phyloP scores from a whole-genome alignment of 2,113 vertebrate species.

The Brachypteracias leptosomus region DNA sequence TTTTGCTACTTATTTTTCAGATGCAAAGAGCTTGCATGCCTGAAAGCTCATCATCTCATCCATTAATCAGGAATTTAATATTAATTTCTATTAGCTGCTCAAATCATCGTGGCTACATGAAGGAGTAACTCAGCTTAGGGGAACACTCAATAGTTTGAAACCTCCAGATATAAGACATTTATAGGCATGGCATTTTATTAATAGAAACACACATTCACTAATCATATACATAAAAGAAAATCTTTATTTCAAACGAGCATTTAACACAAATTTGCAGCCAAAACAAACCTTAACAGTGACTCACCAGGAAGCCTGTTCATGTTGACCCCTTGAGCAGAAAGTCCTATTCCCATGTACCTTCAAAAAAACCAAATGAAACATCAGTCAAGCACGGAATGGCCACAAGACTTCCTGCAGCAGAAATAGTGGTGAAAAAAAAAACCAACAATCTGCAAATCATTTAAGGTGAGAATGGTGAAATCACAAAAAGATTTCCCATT shows the following conservation, averaged over 20 bases:
- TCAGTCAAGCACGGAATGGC: slow-evolving; percentile 37
- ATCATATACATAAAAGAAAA: not conserved
- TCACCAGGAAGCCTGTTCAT: slow-evolving; percentile 99
- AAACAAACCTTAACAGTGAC: slow-evolving; percentile 67
- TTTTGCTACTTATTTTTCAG: not conserved
- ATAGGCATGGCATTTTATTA: not conserved
- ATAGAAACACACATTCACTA: not conserved
- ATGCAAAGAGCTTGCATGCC: not conserved
- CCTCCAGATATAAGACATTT: not conserved
- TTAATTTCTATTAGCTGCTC: not conserved
- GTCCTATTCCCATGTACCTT: slow-evolving; percentile 99
- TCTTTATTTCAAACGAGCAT: not conserved
- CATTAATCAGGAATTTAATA: not conserved
- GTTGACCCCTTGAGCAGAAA: slow-evolving; percentile 98
- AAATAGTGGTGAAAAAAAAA: not conserved
- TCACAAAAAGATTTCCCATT: not conserved
- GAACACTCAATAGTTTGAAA: not conserved
- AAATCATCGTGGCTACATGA: not conserved
- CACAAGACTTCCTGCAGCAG: not conserved
- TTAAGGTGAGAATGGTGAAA: not conserved
- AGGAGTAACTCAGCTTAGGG: not conserved
- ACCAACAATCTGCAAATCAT: not conserved
- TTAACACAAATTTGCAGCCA: not conserved
- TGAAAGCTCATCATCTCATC: not conserved
- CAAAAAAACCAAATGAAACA: slow-evolving; percentile 57